phyloP scores from a whole-genome alignment of 2,797 vertebrate species.

The Delichon dasypus region DNA sequence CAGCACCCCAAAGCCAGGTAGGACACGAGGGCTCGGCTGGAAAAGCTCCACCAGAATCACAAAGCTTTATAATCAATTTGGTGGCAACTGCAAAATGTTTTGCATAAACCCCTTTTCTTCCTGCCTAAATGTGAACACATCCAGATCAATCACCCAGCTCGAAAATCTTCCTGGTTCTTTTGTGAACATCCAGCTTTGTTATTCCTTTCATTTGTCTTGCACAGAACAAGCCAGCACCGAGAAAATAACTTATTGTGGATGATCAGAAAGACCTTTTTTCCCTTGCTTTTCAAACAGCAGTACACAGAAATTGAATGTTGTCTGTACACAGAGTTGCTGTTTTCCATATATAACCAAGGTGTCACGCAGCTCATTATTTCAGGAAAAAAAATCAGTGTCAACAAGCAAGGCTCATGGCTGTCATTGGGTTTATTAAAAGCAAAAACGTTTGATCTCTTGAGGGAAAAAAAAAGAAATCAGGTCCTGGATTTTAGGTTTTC shows the following conservation, averaged over 20 bases:
- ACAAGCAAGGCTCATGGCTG: neutral
- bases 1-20: fast-evolving
- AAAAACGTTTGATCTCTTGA: neutral
- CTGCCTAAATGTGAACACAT: neutral
- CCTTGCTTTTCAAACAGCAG: neutral
- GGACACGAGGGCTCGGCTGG: fast-evolving
- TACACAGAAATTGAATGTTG: neutral
- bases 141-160: neutral
- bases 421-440: neutral
- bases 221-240: neutral
- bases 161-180: conserved; percentile 5
- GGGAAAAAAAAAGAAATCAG: neutral
- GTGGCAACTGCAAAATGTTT: neutral
- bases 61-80: neutral
- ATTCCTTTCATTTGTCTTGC: conserved; percentile 9
- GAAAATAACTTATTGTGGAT: neutral
- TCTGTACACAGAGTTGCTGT: neutral
- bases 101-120: neutral
- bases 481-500: neutral
- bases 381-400: neutral
- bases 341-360: conserved; percentile 1
- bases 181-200: neutral
- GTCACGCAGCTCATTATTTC: conserved; percentile 20
- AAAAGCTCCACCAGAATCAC: neutral
- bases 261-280: neutral